Evolutionary conservation across 2,797 vertebrate genomes (phyloP).

Genomic region (Austrolebias charrua): DNA sequence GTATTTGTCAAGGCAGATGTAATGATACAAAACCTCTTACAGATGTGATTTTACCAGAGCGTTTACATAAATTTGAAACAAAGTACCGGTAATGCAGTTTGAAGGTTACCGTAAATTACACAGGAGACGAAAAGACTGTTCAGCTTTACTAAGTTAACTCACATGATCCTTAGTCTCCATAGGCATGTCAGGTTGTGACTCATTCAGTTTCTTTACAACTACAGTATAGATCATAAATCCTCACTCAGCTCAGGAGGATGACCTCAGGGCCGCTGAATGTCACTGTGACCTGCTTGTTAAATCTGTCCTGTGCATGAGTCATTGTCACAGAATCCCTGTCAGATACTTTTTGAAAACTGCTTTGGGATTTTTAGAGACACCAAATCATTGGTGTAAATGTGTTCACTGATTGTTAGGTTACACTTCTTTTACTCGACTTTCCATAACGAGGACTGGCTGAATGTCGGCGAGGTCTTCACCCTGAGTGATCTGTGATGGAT

Average conservation of each 20-base stretch:
- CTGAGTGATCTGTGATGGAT: slow-evolving; percentile 4
- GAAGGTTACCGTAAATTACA: too few relatives aligned
- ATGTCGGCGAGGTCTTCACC: slow-evolving; percentile 21
- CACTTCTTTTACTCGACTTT: not conserved
- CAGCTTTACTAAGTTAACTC: slow-evolving; percentile 40
- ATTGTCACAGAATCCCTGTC: too few relatives aligned
- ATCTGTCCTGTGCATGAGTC: slow-evolving; percentile 15
- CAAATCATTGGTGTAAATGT: too few relatives aligned
- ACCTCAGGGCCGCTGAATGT: slow-evolving; percentile 47
- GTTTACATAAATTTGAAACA: not conserved
- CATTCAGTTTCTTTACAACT: slow-evolving; percentile 34
- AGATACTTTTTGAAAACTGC: too few relatives aligned
- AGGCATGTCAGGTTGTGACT: slow-evolving; percentile 37
- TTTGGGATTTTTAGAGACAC: too few relatives aligned
- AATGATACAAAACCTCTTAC: too few relatives aligned
- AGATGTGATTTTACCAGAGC: too few relatives aligned
- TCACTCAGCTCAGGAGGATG: slow-evolving; percentile 28
- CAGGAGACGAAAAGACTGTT: not conserved
- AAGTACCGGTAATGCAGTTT: too few relatives aligned
- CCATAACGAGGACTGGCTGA: slow-evolving; percentile 26
- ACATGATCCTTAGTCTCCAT: slow-evolving; percentile 33
- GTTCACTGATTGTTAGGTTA: too few relatives aligned
- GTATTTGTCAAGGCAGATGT: not conserved
- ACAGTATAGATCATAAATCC: slow-evolving; percentile 51
- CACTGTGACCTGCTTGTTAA: slow-evolving; percentile 58